Base-by-base conservation (phyloP, 2,888 invertebrate genomes). In the Archips xylosteana region DNA sequence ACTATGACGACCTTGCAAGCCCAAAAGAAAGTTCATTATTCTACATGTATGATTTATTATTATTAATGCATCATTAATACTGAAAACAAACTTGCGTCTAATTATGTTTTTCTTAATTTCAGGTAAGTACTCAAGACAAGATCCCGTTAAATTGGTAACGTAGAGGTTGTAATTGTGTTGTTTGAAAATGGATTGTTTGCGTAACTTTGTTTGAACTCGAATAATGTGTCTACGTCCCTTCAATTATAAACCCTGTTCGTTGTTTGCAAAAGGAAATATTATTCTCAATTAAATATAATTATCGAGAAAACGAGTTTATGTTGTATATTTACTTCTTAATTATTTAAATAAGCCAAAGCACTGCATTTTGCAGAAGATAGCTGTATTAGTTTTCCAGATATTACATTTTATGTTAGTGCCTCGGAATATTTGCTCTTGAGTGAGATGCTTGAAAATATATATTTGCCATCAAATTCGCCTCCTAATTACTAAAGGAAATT, bases 51-150 rank as follows among this genome's bases (percentile, higher is more conserved):
- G 23, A 23, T 36, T 36, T 36, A 36, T 36, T 6, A 39, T 39
- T 39, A 39, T 39, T 39, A 39, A 39, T 39, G 39, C 39, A 39
- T 6, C 5, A 39, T 39, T 39, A 6, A 39, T 39, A 39, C 39
- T 39, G 4, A 4, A 3, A 39, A 4, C 39, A 39, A 45, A 45
- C 10, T 45, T 45, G 3, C 45, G 3, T 45, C 10, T 66, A 62
- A 65, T 34, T 47, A 45, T n/a, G 23, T 66, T 61, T 39, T 36
- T 67, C 15, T 67, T 64, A 34, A 39, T 69, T 73, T 12, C 62
- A 73, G 72, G 72, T 73, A 73, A 73, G 72, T 73, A 63, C 15
- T 61, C 45, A 49, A 66, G 60, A 34, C 49, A 34, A 12, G 36
- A 3, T 23, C 6, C 32, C 54, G 57, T 57, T 34, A 47, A 47